phyloP scores from a whole-genome alignment of 2,113 vertebrate species.

The Vidua macroura region DNA sequence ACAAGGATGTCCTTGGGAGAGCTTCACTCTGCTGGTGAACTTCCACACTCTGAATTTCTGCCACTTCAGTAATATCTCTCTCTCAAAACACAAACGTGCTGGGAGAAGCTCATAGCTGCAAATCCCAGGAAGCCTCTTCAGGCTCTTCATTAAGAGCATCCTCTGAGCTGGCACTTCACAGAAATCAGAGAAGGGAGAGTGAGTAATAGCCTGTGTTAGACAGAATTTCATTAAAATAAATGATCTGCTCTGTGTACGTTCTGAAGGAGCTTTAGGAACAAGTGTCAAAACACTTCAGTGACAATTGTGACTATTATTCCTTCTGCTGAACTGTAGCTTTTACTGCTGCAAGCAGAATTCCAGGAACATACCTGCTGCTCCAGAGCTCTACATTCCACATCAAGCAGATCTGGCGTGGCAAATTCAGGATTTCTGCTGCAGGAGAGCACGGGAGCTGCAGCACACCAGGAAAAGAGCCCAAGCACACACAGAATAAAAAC shows the following conservation, averaged over 20 bases:
- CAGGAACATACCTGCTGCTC: not conserved
- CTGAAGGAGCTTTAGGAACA: not conserved
- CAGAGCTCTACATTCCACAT: not conserved
- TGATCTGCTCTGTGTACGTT: not conserved
- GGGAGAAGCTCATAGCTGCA: not conserved
- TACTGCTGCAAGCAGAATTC: not conserved
- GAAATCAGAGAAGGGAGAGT: not conserved
- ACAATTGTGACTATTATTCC: constrained; percentile 33
- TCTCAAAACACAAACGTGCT: not conserved
- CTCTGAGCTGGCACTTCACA: not conserved
- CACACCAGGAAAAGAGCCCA: not conserved
- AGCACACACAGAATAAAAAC: not conserved
- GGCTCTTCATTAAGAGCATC: not conserved
- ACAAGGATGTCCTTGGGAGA: not conserved
- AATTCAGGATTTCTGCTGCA: not conserved
- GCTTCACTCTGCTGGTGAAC: not conserved
- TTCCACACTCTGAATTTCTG: not conserved
- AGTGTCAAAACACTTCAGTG: constrained; percentile 42
- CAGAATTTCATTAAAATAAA: constrained; percentile 44
- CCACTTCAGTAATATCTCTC: not conserved
- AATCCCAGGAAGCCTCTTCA: not conserved
- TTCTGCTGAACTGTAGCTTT: not conserved
- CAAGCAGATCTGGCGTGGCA: not conserved
- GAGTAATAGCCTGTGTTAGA: not conserved
- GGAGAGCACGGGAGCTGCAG: fast-evolving